Base-by-base conservation (phyloP, 2,797 vertebrate genomes). In the Myiotriccus ornatus region DNA sequence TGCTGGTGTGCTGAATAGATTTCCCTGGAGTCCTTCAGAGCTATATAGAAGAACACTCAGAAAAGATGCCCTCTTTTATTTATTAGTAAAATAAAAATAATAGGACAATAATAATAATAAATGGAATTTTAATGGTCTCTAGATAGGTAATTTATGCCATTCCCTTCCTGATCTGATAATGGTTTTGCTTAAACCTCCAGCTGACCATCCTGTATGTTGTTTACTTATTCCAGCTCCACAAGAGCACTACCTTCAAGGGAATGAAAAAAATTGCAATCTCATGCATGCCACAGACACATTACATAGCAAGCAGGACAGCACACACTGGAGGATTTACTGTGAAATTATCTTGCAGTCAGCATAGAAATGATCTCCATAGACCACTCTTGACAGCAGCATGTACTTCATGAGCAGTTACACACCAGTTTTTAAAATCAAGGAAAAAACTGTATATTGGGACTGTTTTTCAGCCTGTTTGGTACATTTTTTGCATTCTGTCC, bases 401-500 rank as follows among this genome's bases (percentile, higher is more conserved):
- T 95, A 94, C 94, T 52, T 95, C 92, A 95, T 47, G 90, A 97
- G 94, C 97, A 97, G 89, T 96, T 93, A 92, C 90, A 95, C 18
- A 4, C 84, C 89, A 93, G 83, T 98, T 98, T 98, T 97, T 98
- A 97, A 97, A 98, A 97, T 59, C 81, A 97, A 95, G 94, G 70
- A 55, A 56, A 50, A 85, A 95, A 93, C 65, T 97, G 88, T 97
- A 96, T 96, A 97, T 83, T 76, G 80, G 96, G 95, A 97, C 97
- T 97, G 97, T 96, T 98, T 98, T 97, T 97, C 97, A 97, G 97
- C 97, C 94, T 89, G 64, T 98, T 98, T 98, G 97, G 97, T 98
- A 98, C 95, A 44, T 96, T 97, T 97, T 98, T 98, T 98, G 97
- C 97, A 98, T 98, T 98, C 94, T 93, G 59, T 84, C 96, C 96